These are phyloP conservation scores for Siphamia tubifer DNA, from an alignment of 2,113 vertebrate species.

Conservation along the genomic window DNA sequence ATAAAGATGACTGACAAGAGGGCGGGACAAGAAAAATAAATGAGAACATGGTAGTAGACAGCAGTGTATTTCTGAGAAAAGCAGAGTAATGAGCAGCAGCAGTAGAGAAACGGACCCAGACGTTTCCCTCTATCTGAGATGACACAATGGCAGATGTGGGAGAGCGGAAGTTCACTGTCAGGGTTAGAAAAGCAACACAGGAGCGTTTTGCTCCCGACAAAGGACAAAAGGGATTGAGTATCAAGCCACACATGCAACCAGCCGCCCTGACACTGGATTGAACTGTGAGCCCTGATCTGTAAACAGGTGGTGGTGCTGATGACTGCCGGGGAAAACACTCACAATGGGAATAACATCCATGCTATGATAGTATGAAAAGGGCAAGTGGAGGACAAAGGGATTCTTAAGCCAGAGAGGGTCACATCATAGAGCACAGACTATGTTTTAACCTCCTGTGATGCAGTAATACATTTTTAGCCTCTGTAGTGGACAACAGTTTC, in stretches of 20 bases:
- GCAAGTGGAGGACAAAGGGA: constrained; percentile 7
- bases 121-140: constrained; percentile 20
- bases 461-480: too few relatives aligned
- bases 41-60: too few relatives aligned
- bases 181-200: constrained; percentile 44
- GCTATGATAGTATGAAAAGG: not conserved
- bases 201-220: not conserved
- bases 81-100: not conserved
- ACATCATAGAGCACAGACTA: too few relatives aligned
- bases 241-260: constrained; percentile 1
- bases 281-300: not conserved
- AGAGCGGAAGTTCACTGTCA: constrained; percentile 18
- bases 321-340: not conserved
- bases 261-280: not conserved
- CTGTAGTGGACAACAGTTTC: too few relatives aligned
- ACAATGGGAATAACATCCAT: constrained; percentile 2
- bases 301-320: constrained; percentile 18
- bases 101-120: constrained; percentile 14
- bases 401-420: not conserved
- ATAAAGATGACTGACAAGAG: constrained; percentile 1
- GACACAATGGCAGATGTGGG: constrained; percentile 34
- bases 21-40: constrained; percentile 10
- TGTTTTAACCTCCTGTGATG: too few relatives aligned
- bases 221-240: not conserved
- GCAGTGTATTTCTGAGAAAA: too few relatives aligned